Evolutionary conservation across 2,113 vertebrate genomes (phyloP), one percentile per base, ranked within the genome.

Genomic region (Calidris pygmaea): DNA sequence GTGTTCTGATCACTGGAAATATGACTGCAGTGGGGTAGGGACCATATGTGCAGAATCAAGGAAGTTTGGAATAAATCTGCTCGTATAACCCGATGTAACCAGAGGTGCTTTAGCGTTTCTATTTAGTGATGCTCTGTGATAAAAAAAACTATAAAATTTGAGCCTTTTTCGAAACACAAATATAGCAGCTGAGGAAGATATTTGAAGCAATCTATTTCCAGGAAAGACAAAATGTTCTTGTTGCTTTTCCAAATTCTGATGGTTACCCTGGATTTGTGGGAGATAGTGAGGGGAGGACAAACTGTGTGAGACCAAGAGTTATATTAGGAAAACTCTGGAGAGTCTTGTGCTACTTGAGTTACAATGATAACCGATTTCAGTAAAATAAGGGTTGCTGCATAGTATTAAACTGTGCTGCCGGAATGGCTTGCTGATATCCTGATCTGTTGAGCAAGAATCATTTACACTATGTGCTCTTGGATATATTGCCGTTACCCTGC

Each of bases 331-430:
- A 90, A 85, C 20, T 87, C 58, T 63, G 55, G 60, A 47, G 74
- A 84, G 65, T 37, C 76, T 97, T 97, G 91, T 97, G 97, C 94
- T 97, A 91, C 67, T 95, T 12, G 74, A 91, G 50, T 90, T 90
- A 85, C 58, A 62, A 52, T 59, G 30, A 26, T 70, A 74, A 92
- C 66, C n/a, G 62, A 24, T 71, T 62, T 74, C 55, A 53, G 48
- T 89, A 84, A 93, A 95, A 81, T 59, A 89, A 83, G 39, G 41
- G 24, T 85, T 74, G 90, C 91, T 96, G 85, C 93, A 96, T 95
- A 95, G 95, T 93, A 75, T 80, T 91, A 85, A 89, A 76, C 82
- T 90, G 85, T 70, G 89, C 58, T 76, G 77, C 71, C 92, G 53
- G 73, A 77, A 90, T 77, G 93, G 95, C 95, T 95, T 70, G 67